Base-by-base conservation (phyloP, 2,797 vertebrate species). In the Simalia tracyae region DNA sequence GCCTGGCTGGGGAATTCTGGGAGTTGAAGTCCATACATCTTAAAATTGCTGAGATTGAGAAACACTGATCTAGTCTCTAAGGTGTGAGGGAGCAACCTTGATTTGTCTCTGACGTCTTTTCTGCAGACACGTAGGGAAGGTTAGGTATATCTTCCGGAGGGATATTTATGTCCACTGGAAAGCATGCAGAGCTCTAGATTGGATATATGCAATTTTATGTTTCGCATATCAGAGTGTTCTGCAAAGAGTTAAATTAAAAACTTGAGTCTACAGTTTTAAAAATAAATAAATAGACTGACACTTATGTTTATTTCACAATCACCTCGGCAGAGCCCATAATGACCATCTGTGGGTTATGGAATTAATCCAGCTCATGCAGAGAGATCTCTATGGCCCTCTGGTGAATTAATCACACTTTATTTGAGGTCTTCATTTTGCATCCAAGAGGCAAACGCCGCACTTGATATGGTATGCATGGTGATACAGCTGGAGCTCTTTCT, bases 311-410 rank as follows among this genome's bases (percentile, higher is more conserved):
- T 84, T 86, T 90, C 81, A 91, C 92, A 94, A 93, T 92, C 85
- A 15, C 93, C 92, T 95, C 89, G 91, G 66, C 10, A 1, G 92
- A 92, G 95, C 66, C 91, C 50, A 22, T 84, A 95, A 91, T 56
- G 46, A 72, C 92, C 93, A 94, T 19, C 90, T 94, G 88, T 95
- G 93, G 95, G 86, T 91, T 94, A 93, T 61, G 92, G 89, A 95
- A 94, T 68, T 84, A 87, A 54, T 90, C 61, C 91, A 93, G 89
- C 89, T 95, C 11, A 84, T 42, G 93, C 93, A 93, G 94, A 93
- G 68, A 94, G 42, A 90, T 91, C 88, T 64, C 76, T 24, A 11
- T 89, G 63, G 91, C 89, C 8, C 94, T 94, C 93, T 59, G 61
- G 60, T 46, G 90, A 85, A 93, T 94, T 76, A 31, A 94, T 94